phyloP scores from a whole-genome alignment of 1,140 invertebrate species.

The Heliothis subflexa region DNA sequence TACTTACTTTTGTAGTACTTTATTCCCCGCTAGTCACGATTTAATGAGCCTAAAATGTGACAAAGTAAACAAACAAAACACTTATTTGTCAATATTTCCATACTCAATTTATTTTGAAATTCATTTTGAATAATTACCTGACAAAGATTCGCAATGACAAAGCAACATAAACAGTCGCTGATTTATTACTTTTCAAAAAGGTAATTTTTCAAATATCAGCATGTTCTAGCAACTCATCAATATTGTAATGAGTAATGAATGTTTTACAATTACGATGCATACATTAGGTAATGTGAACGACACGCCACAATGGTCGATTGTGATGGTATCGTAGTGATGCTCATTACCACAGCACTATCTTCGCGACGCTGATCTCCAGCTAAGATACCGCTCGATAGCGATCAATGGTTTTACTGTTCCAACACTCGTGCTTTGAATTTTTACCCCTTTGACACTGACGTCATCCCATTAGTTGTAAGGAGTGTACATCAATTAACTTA shows the following conservation, averaged over 20 bases:
- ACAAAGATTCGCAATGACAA: conserved; percentile 21
- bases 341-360: conserved; percentile 62
- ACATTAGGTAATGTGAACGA: conserved; percentile 53
- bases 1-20: too few species aligned
- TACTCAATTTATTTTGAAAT: not conserved
- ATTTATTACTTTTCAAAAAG: conserved; percentile 27
- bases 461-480: conserved; percentile 46
- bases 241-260: not conserved
- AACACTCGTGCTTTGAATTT: conserved; percentile 68
- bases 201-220: conserved; percentile 28
- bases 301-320: conserved; percentile 69
- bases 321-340: conserved; percentile 60
- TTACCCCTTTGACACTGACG: conserved; percentile 58
- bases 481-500: conserved; percentile 46
- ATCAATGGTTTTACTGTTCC: conserved; percentile 69
- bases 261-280: conserved; percentile 9
- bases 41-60: not conserved
- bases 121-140: conserved; percentile 22
- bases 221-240: conserved; percentile 17
- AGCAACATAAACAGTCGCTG: not conserved
- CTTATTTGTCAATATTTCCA: not conserved
- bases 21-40: not conserved
- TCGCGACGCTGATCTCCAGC: conserved; percentile 56
- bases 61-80: not conserved
- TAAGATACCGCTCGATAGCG: conserved; percentile 61